A percentile compares a stretch with the other conserved stretches of the same genome.
Evolutionary conservation across 2,888 invertebrate genomes (phyloP).

Genomic region (Cephus sareptanus): DNA sequence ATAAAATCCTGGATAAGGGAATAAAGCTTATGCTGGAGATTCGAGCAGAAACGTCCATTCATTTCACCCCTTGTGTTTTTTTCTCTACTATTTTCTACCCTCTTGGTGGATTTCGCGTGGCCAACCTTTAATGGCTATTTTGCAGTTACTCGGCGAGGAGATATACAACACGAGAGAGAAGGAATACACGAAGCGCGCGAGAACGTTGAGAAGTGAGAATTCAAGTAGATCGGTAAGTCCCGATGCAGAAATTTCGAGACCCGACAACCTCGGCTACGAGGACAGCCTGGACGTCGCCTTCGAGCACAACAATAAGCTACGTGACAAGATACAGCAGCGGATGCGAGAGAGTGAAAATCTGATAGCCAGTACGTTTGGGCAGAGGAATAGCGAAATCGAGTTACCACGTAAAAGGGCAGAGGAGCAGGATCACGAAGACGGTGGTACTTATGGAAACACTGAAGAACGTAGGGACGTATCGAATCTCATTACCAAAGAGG

Average conservation of each 20-base stretch:
- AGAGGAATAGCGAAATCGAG: slow-evolving; percentile 25
- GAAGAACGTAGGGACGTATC: slow-evolving; percentile 14
- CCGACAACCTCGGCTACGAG: slow-evolving; percentile 58
- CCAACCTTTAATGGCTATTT: slow-evolving; percentile 13
- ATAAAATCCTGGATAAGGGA: too few species aligned
- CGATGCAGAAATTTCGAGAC: slow-evolving; percentile 38
- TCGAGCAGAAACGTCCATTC: background rate
- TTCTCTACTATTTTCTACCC: background rate
- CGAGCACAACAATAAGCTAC: slow-evolving; percentile 61
- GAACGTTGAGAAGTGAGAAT: slow-evolving; percentile 40
- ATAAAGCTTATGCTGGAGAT: background rate
- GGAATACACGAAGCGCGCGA: slow-evolving; percentile 36
- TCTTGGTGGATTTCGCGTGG: background rate
- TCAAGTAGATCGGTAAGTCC: slow-evolving; percentile 56
- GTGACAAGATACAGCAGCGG: slow-evolving; percentile 61
- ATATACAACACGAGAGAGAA: slow-evolving; percentile 54
- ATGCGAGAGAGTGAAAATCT: slow-evolving; percentile 62
- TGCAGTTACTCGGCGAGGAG: slow-evolving; percentile 60
- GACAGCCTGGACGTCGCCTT: slow-evolving; percentile 63
- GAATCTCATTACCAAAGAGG: slow-evolving; percentile 30
- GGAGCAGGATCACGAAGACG: slow-evolving; percentile 18
- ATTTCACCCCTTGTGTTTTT: background rate
- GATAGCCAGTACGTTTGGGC: slow-evolving; percentile 54
- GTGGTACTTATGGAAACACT: background rate
- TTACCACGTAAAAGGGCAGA: slow-evolving; percentile 10